phyloP scores from a whole-genome alignment of 1,140 invertebrate species.

The Ditylenchus dipsaci region DNA sequence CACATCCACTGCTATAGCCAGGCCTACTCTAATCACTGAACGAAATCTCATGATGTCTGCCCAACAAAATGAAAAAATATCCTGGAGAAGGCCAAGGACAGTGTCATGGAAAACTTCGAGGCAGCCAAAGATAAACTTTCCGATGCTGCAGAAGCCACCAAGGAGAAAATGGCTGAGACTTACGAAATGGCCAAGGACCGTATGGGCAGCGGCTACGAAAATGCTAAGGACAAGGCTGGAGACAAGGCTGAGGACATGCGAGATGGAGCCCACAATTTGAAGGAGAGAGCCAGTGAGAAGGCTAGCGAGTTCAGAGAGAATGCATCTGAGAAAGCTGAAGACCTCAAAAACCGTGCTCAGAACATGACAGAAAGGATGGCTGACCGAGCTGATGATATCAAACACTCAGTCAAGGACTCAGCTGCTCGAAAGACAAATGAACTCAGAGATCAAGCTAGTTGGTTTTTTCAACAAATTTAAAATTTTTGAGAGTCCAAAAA shows the following conservation, averaged over 20 bases:
- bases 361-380: too few relatives aligned
- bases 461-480: too few relatives aligned
- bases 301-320: neutral
- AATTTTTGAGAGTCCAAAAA: too few relatives aligned
- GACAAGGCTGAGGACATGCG: neutral
- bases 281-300: constrained; percentile 1
- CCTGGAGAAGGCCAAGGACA: neutral
- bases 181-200: neutral
- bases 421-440: too few relatives aligned
- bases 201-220: neutral
- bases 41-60: too few relatives aligned
- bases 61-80: too few relatives aligned
- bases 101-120: neutral
- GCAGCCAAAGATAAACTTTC: neutral
- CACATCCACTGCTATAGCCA: too few relatives aligned
- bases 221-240: neutral
- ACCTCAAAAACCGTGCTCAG: constrained; percentile 2
- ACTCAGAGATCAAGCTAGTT: too few relatives aligned
- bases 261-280: neutral
- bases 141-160: neutral
- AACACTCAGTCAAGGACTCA: too few relatives aligned
- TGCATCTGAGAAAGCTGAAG: neutral
- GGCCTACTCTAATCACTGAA: too few relatives aligned
- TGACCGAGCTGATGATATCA: too few relatives aligned
- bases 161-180: neutral